A percentile compares a stretch with the other conserved stretches of the same genome.
Evolutionary conservation across 2,797 vertebrate species (phyloP).

Genomic region (Lacerta viridis): DNA sequence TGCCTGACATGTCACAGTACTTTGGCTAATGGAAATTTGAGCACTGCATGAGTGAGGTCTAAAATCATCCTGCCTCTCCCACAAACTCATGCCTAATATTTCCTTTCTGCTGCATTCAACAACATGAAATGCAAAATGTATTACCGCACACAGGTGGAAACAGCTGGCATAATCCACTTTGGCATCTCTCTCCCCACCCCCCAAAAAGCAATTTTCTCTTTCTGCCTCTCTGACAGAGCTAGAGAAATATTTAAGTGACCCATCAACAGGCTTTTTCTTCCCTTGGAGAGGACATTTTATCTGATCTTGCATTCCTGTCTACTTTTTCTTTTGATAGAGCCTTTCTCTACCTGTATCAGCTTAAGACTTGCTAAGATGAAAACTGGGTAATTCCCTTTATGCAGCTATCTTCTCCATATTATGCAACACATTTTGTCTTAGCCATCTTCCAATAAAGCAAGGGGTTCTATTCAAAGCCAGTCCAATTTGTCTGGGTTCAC

Average conservation of each 20-base stretch:
- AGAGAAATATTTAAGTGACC: constrained; percentile 73
- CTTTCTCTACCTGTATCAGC: constrained; percentile 32
- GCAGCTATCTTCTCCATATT: neutral
- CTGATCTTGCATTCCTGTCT: constrained; percentile 46
- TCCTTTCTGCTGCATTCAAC: neutral
- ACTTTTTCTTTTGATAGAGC: constrained; percentile 43
- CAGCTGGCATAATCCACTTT: constrained; percentile 66
- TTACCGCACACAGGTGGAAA: constrained; percentile 62
- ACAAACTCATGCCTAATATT: fast-evolving
- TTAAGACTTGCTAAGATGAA: fast-evolving
- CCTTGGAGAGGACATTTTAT: constrained; percentile 54
- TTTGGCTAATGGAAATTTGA: neutral
- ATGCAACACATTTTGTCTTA: fast-evolving
- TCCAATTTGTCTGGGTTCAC: neutral
- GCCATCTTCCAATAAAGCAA: neutral
- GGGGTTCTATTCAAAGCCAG: neutral
- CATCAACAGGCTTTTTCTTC: constrained; percentile 65
- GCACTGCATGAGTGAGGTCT: neutral
- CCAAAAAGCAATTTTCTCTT: constrained; percentile 70
- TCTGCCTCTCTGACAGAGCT: constrained; percentile 63
- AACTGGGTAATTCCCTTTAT: fast-evolving
- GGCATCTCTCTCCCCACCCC: constrained; percentile 58
- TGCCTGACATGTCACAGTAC: neutral
- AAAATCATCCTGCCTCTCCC: neutral
- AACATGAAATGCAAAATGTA: fast-evolving